Evolutionary conservation across 2,113 vertebrate species (phyloP).

Genomic region (Sinocyclocheilus maitianheensis): DNA sequence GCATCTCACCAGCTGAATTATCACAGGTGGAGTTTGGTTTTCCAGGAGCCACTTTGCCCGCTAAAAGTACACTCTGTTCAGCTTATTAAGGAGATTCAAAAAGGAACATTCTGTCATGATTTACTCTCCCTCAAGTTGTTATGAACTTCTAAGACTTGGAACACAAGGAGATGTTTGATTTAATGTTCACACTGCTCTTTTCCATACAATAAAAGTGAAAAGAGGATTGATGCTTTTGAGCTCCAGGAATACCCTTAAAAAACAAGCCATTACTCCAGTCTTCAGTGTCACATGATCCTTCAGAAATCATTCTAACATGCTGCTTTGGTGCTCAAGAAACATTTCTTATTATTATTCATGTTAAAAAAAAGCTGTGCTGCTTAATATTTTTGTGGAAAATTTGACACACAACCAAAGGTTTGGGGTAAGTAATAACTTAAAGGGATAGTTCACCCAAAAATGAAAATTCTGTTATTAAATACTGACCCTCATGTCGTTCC

Average conservation of each 20-base stretch:
- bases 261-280: background rate
- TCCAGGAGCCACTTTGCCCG: background rate
- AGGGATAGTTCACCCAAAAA: background rate
- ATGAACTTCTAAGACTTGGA: background rate
- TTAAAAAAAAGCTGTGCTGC: background rate
- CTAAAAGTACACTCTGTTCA: background rate
- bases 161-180: background rate
- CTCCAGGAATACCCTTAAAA: background rate
- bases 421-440: too few relatives aligned
- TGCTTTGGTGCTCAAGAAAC: background rate
- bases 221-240: background rate
- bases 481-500: background rate
- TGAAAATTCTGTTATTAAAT: background rate
- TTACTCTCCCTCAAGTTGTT: background rate
- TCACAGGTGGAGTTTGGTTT: conserved; percentile 33
- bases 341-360: too few relatives aligned
- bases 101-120: background rate
- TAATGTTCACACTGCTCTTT: background rate
- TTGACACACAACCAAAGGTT: background rate
- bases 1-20: conserved; percentile 30
- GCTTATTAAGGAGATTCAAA: background rate
- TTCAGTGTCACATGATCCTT: background rate
- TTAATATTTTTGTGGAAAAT: too few relatives aligned
- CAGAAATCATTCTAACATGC: background rate
- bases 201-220: background rate